A percentile compares a stretch with the other conserved stretches of the same genome.
Evolutionary conservation across 2,113 vertebrate genomes (phyloP).

Genomic region (Rhodinocichla rosea): DNA sequence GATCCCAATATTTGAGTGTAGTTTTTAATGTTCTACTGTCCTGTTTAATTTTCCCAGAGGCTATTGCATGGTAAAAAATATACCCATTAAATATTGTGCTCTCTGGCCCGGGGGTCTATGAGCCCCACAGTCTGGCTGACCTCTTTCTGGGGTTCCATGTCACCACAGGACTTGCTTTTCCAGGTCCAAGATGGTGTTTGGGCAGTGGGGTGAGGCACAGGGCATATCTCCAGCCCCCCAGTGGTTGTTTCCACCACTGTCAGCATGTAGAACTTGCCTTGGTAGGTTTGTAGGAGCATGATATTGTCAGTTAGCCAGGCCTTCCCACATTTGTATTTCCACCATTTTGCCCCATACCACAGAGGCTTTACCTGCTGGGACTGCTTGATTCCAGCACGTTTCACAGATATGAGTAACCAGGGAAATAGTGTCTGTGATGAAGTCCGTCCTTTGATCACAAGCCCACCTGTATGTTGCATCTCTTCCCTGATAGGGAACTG

Average conservation of each 20-base stretch:
- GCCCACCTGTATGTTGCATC: too few species aligned
- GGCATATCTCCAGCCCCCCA: not conserved
- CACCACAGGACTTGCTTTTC: not conserved
- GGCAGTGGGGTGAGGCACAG: not conserved
- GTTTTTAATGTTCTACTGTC: not conserved
- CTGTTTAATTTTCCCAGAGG: not conserved
- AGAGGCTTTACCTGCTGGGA: not conserved
- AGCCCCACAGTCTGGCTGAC: too few species aligned
- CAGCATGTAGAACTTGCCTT: not conserved
- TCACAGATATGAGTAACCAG: not conserved
- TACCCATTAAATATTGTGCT: not conserved
- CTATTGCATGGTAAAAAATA: not conserved
- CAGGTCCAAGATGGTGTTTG: not conserved
- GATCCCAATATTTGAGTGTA: not conserved
- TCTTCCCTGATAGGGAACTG: not conserved
- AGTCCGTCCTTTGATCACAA: not conserved
- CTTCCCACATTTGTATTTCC: not conserved
- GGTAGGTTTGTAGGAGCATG: not conserved
- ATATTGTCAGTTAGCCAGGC: too few species aligned
- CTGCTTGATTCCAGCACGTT: not conserved
- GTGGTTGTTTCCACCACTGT: not conserved
- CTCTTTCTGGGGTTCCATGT: not conserved
- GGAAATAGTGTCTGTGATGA: not conserved
- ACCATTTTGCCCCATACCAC: not conserved
- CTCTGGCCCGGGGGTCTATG: not conserved